Evolutionary conservation across 2,888 invertebrate genomes (phyloP).

Genomic region (Limnephilus auricula): DNA sequence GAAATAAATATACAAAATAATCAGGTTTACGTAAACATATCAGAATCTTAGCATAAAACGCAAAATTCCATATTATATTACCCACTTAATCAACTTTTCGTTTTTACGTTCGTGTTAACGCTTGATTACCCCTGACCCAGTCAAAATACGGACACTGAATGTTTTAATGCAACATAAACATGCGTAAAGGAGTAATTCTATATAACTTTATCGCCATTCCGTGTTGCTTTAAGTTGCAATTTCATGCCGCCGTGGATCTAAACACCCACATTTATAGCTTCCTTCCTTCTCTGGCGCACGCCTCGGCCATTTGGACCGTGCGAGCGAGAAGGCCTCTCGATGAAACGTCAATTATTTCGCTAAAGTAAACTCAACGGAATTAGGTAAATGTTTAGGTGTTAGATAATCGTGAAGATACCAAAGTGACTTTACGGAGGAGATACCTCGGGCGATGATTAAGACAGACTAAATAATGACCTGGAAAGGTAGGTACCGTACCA

Average conservation of each 20-base stretch:
- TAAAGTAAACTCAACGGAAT: constrained; percentile 63
- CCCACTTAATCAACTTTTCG: neutral
- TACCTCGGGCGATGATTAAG: constrained; percentile 27
- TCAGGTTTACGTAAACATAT: neutral
- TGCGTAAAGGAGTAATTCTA: constrained; percentile 73
- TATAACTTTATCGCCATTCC: constrained; percentile 73
- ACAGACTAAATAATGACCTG: constrained; percentile 4
- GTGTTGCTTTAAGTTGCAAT: constrained; percentile 69
- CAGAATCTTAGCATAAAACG: neutral
- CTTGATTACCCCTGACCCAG: constrained; percentile 17
- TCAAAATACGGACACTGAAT: constrained; percentile 64
- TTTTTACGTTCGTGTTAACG: constrained; percentile 22
- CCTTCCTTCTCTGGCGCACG: constrained; percentile 56
- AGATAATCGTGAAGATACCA: constrained; percentile 57
- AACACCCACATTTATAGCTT: constrained; percentile 54
- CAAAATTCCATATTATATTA: neutral
- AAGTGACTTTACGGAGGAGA: neutral
- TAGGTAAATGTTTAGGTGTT: constrained; percentile 63
- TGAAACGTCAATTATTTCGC: constrained; percentile 65
- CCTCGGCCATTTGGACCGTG: constrained; percentile 36
- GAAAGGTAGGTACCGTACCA: neutral
- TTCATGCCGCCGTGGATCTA: constrained; percentile 61
- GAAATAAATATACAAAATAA: neutral
- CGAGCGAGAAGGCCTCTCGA: constrained; percentile 58
- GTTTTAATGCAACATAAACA: constrained; percentile 72